A percentile compares a stretch with the other conserved stretches of the same genome.
These are phyloP conservation scores for Pteropus alecto DNA, from an alignment of 2,113 vertebrate genomes.

Conservation along the genomic window DNA sequence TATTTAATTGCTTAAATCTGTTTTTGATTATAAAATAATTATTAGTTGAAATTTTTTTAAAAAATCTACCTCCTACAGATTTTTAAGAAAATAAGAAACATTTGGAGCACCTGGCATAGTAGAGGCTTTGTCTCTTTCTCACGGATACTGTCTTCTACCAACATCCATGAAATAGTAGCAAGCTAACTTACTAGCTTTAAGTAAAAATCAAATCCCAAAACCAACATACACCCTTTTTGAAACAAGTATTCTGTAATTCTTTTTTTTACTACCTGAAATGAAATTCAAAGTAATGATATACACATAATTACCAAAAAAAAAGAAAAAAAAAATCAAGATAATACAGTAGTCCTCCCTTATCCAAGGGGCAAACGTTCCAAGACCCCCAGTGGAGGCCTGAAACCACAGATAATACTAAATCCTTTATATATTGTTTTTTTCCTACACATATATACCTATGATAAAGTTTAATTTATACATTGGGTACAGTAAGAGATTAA, in stretches of 20 bases:
- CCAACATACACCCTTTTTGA: neutral
- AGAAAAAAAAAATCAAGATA: neutral
- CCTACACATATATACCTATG: neutral
- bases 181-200: neutral
- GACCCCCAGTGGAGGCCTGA: neutral
- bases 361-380: neutral
- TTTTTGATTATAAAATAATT: neutral
- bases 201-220: neutral
- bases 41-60: neutral
- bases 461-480: neutral
- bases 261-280: constrained; percentile 15
- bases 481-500: neutral
- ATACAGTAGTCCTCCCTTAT: neutral
- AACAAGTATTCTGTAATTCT: neutral
- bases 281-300: constrained; percentile 2
- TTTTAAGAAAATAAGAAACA: constrained; percentile 28
- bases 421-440: neutral
- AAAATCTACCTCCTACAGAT: neutral
- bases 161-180: neutral
- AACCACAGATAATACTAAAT: neutral
- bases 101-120: neutral
- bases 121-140: neutral
- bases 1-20: neutral
- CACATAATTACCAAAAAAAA: neutral
- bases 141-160: neutral